These are phyloP conservation scores for Bembecia ichneumoniformis DNA, from an alignment of 2,888 invertebrate genomes.

Conservation along the genomic window DNA sequence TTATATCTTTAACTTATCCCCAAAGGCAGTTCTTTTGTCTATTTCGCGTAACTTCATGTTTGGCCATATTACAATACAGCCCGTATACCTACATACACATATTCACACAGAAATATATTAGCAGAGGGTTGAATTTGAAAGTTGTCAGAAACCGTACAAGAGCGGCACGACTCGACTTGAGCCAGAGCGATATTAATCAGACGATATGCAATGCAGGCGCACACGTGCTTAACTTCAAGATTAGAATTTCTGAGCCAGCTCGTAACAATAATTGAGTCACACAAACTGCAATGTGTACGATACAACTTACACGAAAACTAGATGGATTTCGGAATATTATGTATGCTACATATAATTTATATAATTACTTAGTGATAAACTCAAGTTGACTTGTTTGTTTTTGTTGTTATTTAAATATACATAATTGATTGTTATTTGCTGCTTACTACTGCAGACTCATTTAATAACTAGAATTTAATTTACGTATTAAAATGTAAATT, in stretches of 20 bases:
- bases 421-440: too few species aligned
- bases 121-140: slow-evolving; percentile 31
- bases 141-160: slow-evolving; percentile 46
- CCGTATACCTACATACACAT: slow-evolving; percentile 1
- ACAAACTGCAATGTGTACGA: slow-evolving; percentile 30
- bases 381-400: too few species aligned
- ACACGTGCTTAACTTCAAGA: slow-evolving; percentile 49
- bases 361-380: too few species aligned
- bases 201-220: slow-evolving; percentile 48
- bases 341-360: too few species aligned
- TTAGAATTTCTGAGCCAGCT: slow-evolving; percentile 45
- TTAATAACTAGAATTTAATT: too few species aligned
- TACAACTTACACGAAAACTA: neutral
- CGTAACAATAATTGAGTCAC: slow-evolving; percentile 55
- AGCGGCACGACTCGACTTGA: slow-evolving; percentile 19
- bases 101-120: neutral
- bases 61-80: too few species aligned
- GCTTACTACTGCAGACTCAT: too few species aligned
- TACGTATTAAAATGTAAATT: too few species aligned
- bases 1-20: too few species aligned
- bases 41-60: too few species aligned
- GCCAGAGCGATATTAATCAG: slow-evolving; percentile 52
- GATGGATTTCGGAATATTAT: neutral
- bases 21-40: too few species aligned
- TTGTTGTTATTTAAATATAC: too few species aligned